Percentiles rank a stretch among this genome's conserved stretches.
Evolutionary conservation across 2,797 vertebrate genomes (phyloP).

Genomic region (Dendrocincla fuliginosa): DNA sequence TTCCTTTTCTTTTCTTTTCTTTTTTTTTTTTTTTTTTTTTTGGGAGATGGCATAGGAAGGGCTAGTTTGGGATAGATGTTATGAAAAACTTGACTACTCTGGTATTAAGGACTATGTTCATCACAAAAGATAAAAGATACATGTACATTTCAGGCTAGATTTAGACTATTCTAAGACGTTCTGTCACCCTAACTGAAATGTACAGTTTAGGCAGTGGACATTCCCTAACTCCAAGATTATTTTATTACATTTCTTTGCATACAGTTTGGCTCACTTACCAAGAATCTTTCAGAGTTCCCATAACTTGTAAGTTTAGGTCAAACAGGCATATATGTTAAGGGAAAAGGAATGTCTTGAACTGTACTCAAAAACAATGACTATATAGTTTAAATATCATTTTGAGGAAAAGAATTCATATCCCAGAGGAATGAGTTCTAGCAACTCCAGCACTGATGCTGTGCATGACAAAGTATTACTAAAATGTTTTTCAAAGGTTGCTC

Average conservation of each 20-base stretch:
- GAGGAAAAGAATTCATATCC: not conserved
- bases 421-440: slow-evolving; percentile 38
- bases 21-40: not conserved
- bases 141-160: not conserved
- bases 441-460: not conserved
- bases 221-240: not conserved
- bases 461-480: slow-evolving; percentile 40
- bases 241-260: not conserved
- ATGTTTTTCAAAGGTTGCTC: slow-evolving; percentile 30
- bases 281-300: not conserved
- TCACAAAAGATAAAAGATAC: not conserved
- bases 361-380: slow-evolving; percentile 28
- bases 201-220: not conserved
- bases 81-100: not conserved
- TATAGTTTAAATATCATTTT: slow-evolving; percentile 3
- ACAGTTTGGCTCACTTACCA: not conserved
- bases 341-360: slow-evolving; percentile 39
- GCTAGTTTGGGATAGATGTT: not conserved
- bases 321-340: slow-evolving; percentile 4
- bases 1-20: not conserved
- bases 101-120: not conserved
- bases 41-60: not conserved
- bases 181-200: not conserved
- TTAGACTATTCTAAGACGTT: not conserved
- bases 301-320: not conserved